Conservation (phyloP, 35 echinoderm and acorn worm genomes). For the Eucidaris tribuloides region DNA sequence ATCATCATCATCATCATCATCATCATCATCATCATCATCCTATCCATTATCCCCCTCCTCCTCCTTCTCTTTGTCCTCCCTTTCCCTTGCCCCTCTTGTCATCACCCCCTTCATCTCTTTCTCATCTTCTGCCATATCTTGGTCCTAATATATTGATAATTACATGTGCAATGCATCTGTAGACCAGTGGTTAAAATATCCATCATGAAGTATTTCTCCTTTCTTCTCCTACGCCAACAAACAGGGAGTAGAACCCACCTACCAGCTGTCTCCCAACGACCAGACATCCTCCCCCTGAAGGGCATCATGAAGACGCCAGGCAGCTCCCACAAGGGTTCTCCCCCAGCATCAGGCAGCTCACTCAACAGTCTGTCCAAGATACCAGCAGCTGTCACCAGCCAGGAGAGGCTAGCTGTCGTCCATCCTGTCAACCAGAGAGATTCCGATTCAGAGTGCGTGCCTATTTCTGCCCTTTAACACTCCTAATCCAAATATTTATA, state of each 20-base stretch:
- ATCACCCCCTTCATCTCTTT: no score
- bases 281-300: constrained; percentile 92
- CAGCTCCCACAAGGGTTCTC: constrained; percentile 59
- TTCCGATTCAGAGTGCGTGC: constrained; percentile 57
- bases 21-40: no score
- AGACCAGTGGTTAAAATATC: no score
- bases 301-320: constrained; percentile 93
- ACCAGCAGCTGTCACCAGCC: constrained; percentile 34
- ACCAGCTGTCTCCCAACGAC: constrained; percentile 68
- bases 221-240: not conserved
- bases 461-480: constrained; percentile 10
- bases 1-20: no score
- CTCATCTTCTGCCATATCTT: no score
- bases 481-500: no score
- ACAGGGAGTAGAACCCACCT: constrained; percentile 61
- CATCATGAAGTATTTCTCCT: not conserved
- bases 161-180: no score
- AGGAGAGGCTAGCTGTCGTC: constrained; percentile 54
- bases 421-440: constrained; percentile 38
- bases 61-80: no score
- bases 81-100: no score
- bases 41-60: no score
- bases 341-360: constrained; percentile 57
- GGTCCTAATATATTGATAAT: no score
- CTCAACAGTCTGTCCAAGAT: constrained; percentile 68